Percentiles rank a stretch among this genome's conserved stretches.
These are phyloP conservation scores for Zaprionus taronus DNA, from an alignment of 1,140 invertebrate species.

Conservation along the genomic window DNA sequence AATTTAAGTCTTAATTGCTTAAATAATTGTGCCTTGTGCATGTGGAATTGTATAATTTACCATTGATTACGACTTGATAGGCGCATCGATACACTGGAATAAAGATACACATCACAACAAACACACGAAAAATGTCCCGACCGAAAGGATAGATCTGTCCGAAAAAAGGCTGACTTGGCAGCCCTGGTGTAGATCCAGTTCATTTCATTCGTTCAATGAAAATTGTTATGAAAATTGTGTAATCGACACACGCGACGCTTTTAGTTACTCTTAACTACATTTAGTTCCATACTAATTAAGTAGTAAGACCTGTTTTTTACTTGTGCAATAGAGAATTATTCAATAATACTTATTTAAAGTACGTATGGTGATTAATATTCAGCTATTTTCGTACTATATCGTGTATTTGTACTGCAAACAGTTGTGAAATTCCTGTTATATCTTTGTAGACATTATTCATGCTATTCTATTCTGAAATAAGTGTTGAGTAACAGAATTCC, in stretches of 20 bases:
- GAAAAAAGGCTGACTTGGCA: too few relatives aligned
- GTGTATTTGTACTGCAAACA: neutral
- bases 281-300: neutral
- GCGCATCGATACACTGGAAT: too few relatives aligned
- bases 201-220: neutral
- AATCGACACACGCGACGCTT: neutral
- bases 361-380: neutral
- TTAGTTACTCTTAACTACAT: neutral
- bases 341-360: neutral
- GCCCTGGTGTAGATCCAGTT: neutral
- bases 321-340: slow-evolving; percentile 1
- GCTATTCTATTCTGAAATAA: neutral
- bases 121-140: too few relatives aligned
- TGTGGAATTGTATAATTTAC: too few relatives aligned
- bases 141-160: too few relatives aligned
- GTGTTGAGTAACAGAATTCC: neutral
- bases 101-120: too few relatives aligned
- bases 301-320: neutral
- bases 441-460: neutral
- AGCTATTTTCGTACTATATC: neutral
- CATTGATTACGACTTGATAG: too few relatives aligned
- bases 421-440: neutral
- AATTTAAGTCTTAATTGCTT: too few relatives aligned
- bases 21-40: too few relatives aligned
- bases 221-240: neutral